Percentiles rank a stretch among this genome's conserved stretches.
Evolutionary conservation across 2,888 invertebrate species (phyloP).

Genomic region (Rambutsinella grinnellia): DNA sequence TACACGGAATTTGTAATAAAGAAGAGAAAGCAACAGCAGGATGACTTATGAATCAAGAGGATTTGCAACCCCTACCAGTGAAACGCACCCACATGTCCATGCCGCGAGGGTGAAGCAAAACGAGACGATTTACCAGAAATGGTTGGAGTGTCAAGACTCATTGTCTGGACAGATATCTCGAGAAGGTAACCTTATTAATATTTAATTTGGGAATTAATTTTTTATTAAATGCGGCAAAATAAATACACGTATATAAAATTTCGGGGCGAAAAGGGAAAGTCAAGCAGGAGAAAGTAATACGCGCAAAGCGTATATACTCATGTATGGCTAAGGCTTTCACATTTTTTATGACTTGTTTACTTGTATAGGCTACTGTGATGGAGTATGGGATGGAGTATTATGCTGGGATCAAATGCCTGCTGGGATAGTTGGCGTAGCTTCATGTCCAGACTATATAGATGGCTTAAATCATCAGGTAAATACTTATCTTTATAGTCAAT

Average conservation of each 20-base stretch:
- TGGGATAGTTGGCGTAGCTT: slow-evolving; percentile 69
- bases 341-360: neutral
- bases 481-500: too few relatives aligned
- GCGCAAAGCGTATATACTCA: neutral
- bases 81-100: neutral
- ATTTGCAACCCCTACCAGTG: neutral
- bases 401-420: slow-evolving; percentile 73
- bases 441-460: slow-evolving; percentile 70
- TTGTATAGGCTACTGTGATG: slow-evolving; percentile 69
- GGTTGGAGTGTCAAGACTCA: slow-evolving; percentile 10
- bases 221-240: neutral
- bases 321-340: neutral
- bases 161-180: neutral
- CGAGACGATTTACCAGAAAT: neutral
- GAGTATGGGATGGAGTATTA: slow-evolving; percentile 72
- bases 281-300: neutral
- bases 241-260: neutral
- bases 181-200: neutral
- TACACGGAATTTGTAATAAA: too few relatives aligned
- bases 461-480: slow-evolving; percentile 38
- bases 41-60: slow-evolving; percentile 30
- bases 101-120: slow-evolving; percentile 6
- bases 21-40: neutral
- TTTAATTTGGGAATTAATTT: neutral
- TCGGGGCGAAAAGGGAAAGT: neutral